Base-by-base conservation (phyloP, 1,140 invertebrate species). In the Vanessa tameamea region DNA sequence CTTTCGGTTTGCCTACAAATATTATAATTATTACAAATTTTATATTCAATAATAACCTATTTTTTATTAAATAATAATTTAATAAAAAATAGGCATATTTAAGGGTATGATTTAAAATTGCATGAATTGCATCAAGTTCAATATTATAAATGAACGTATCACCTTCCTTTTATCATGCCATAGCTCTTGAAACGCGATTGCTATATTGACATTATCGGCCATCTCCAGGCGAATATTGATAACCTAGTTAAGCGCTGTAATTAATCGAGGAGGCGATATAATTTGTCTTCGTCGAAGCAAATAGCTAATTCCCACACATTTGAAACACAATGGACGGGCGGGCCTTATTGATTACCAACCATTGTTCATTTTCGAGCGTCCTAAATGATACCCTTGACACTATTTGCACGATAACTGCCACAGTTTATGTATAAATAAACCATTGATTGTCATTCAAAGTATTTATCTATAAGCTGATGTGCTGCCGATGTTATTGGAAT, bases 241-340 rank as follows among this genome's bases (percentile, higher is more conserved):
- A 90, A 82, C 81, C 69, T 82, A 83, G 87, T 89, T 89, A 89
- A 87, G 86, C 84, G 77, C 73, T 80, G 85, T 89, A 89, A 91
- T 89, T 91, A 91, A 89, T 91, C 84, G 85, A 86, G 84, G 83
- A 78, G 72, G 76, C 75, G 79, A 82, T 87, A 88, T 85, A 91
- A 91, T 91, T 91, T 91, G 86, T 91, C 89, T 91, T 89, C 87
- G 89, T 91, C 89, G 83, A 76, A 85, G 87, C 84, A 89, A 91
- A 89, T 85, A 89, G 87, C 87, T 89, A 89, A 89, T 91, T 89
- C 87, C 86, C 84, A 84, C 87, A 90, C 87, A 88, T 89, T 91
- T 89, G 84, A 82, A 82, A 83, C 85, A 91, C 89, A 91, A 91
- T 87, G 82, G 87, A 72, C 81, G 77, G 78, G 72, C 79, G 78